Base-by-base conservation (phyloP, 1,140 invertebrate species). In the Drosophila subobscura region DNA sequence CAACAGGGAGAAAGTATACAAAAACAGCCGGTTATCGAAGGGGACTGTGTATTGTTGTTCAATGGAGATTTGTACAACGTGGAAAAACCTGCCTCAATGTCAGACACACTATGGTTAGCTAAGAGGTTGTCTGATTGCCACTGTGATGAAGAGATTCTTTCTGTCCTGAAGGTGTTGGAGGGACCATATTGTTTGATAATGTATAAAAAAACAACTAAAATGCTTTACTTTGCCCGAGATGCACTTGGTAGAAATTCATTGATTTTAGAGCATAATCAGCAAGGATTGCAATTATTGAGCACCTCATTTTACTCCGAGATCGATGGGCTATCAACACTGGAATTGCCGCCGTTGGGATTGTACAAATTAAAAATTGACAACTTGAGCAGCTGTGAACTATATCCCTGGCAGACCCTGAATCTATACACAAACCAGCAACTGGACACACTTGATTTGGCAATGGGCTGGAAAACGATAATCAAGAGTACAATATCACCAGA, bases 181-280 rank as follows among this genome's bases (percentile, higher is more conserved):
- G 98, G 97, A 14, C 97, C 98, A 41, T 98, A 95, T 92, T 94
- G 96, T 68, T 94, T 98, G 56, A 93, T 98, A 50, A 97, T 96
- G 90, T 96, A 94, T 91, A 93, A 97, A 80, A 95, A 93, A 89
- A 3, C 92, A 94, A 20, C 16, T 20, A 20, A 20, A 50, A 90
- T 86, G 12, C 71, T 99, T 40, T 98, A 96, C 93, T 98, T 98
- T 93, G 95, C 95, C 5, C 93, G 97, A 91, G 98, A 99, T 92
- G 92, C 93, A 68, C 95, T 97, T 91, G 98, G 98, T 23, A 93
- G 97, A 73, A 94, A 96, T 70, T 97, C 96, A 92, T 92, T 98
- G 40, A 92, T 98, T 14, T 93, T 96, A 84, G 94, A 94, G 86
- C 91, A 93, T 70, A 89, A 92, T 7, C 70, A 92, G 44, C 77